A percentile compares a stretch with the other conserved stretches of the same genome.
Evolutionary conservation across 2,113 vertebrate genomes (phyloP).

Genomic region (Phoxinus phoxinus): DNA sequence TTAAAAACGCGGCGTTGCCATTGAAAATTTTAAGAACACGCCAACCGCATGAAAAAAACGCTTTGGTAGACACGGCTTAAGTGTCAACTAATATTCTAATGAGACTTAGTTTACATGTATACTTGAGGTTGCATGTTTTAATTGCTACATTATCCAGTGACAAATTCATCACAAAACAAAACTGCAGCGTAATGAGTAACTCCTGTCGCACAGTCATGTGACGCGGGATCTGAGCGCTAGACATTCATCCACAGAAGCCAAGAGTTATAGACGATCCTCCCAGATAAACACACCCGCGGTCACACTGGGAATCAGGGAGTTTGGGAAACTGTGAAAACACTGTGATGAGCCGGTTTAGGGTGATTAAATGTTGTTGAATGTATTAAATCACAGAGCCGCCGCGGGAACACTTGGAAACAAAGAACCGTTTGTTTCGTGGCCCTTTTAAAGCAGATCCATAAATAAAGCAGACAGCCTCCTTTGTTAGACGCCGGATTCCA

Average conservation of each 20-base stretch:
- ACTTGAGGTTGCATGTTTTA: no score
- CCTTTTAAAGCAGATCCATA: slow-evolving; percentile 20
- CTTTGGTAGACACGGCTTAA: no score
- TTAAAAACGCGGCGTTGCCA: no score
- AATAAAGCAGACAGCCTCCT: slow-evolving; percentile 36
- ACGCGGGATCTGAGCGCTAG: background rate
- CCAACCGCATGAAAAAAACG: no score
- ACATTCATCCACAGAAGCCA: background rate
- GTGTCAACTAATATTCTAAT: no score
- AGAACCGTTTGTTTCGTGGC: slow-evolving; percentile 7
- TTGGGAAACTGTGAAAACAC: slow-evolving; percentile 5
- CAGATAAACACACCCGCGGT: background rate
- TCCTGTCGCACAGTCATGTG: background rate
- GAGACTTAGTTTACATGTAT: no score
- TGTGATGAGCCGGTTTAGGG: background rate
- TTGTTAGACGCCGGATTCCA: slow-evolving; percentile 7
- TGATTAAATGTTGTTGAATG: slow-evolving; percentile 13
- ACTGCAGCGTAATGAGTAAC: background rate
- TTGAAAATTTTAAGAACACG: no score
- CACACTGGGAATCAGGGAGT: background rate
- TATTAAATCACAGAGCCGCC: slow-evolving; percentile 12
- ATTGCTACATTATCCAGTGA: background rate
- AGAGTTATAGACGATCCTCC: background rate
- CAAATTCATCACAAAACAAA: background rate
- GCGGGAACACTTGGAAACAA: slow-evolving; percentile 18